Percentiles rank a stretch among this genome's conserved stretches.
phyloP scores from a whole-genome alignment of 1,140 invertebrate genomes.

The Globodera rostochiensis region DNA sequence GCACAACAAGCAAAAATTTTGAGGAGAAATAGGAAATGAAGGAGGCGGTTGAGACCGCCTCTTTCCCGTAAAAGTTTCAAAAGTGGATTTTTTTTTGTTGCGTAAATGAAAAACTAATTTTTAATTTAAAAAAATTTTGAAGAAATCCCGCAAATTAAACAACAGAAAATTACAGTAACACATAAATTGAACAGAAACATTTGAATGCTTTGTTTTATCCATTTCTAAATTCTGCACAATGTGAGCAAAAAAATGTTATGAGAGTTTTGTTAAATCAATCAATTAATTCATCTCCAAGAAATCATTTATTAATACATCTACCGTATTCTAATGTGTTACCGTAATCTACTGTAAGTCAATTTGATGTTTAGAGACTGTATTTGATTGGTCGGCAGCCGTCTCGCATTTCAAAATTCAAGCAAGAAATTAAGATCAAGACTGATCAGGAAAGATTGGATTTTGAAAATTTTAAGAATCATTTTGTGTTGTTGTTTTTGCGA shows the following conservation, averaged over 20 bases:
- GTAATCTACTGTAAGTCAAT: background rate
- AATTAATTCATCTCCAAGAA: background rate
- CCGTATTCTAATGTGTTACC: background rate
- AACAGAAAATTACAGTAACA: background rate
- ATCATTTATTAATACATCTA: background rate
- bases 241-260: background rate
- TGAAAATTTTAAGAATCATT: too few relatives aligned
- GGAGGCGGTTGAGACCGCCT: background rate
- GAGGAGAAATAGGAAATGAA: background rate
- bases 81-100: background rate
- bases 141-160: background rate
- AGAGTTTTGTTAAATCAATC: background rate
- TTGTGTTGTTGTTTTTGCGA: too few relatives aligned
- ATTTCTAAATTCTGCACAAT: conserved; percentile 3
- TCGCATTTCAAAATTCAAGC: too few relatives aligned
- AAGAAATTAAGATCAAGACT: too few relatives aligned
- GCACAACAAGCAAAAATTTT: conserved; percentile 1
- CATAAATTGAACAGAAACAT: background rate
- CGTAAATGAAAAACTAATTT: background rate
- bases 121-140: background rate
- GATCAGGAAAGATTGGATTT: too few relatives aligned
- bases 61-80: background rate
- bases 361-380: background rate
- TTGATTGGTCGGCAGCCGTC: background rate
- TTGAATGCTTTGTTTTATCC: conserved; percentile 20